phyloP scores from a whole-genome alignment of 1,140 invertebrate species.

The Acromyrmex heyeri region DNA sequence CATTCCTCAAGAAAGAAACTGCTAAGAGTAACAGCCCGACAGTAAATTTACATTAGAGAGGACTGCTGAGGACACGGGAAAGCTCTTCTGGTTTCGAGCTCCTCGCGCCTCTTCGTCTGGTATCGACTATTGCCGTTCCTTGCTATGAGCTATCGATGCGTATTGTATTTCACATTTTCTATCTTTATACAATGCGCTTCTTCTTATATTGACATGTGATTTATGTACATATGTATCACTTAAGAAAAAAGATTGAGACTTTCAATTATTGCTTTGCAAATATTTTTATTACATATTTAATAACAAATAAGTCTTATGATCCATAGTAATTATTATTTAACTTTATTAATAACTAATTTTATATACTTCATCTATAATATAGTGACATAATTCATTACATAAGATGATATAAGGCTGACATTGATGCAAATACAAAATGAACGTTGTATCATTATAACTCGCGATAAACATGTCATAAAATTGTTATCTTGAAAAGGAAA shows the following conservation, averaged over 20 bases:
- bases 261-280: not conserved
- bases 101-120: conserved; percentile 46
- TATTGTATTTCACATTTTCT: conserved; percentile 45
- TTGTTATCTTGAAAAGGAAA: conserved; percentile 10
- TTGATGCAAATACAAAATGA: not conserved
- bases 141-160: conserved; percentile 44
- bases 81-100: conserved; percentile 70
- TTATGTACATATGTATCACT: not conserved
- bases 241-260: no score
- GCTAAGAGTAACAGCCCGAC: conserved; percentile 75
- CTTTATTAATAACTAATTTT: not conserved
- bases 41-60: conserved; percentile 82
- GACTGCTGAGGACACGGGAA: conserved; percentile 78
- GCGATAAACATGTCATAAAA: conserved; percentile 12
- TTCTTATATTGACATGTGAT: not conserved
- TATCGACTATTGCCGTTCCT: conserved; percentile 55
- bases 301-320: not conserved
- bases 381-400: not conserved
- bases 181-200: not conserved
- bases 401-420: not conserved
- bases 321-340: no score
- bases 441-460: not conserved
- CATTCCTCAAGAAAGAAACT: conserved; percentile 75
- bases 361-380: not conserved
- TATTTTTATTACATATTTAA: conserved; percentile 1